These are phyloP conservation scores for Creontiades dilutus DNA, from an alignment of 2,888 invertebrate species.

Conservation along the genomic window DNA sequence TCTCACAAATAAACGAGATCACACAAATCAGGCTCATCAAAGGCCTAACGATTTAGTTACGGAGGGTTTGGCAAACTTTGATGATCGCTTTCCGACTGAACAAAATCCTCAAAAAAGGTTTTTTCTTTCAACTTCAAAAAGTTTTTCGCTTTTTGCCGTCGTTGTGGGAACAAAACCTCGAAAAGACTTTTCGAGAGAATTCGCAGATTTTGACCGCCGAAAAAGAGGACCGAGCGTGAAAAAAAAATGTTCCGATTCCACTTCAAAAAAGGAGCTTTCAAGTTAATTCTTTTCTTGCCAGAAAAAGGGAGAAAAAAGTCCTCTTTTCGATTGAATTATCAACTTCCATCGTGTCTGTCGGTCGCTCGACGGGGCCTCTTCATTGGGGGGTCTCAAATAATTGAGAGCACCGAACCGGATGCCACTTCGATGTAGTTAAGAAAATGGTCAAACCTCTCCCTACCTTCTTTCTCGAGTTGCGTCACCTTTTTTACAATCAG, in stretches of 20 bases:
- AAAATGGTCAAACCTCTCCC: neutral
- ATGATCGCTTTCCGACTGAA: neutral
- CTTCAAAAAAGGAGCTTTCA: neutral
- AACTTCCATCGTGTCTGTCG: neutral
- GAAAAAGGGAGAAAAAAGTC: neutral
- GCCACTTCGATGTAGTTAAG: neutral
- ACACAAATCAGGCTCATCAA: too few species aligned
- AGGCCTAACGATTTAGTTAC: neutral
- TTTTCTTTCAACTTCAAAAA: neutral
- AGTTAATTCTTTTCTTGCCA: neutral
- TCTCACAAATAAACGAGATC: too few species aligned
- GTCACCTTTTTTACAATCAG: too few species aligned
- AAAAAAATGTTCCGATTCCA: neutral
- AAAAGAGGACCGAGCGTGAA: neutral
- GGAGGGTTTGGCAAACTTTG: neutral
- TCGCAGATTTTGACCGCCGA: neutral
- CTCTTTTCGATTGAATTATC: constrained; percentile 15
- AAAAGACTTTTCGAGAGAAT: neutral
- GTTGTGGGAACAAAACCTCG: neutral
- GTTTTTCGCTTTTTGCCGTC: neutral
- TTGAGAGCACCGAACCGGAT: neutral
- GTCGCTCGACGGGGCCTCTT: neutral
- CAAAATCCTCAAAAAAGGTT: neutral
- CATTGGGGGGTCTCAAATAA: neutral
- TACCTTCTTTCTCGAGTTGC: neutral